Evolutionary conservation across 2,888 invertebrate genomes (phyloP), one percentile per base, ranked within the genome.

Genomic region (Coremacera marginata): DNA sequence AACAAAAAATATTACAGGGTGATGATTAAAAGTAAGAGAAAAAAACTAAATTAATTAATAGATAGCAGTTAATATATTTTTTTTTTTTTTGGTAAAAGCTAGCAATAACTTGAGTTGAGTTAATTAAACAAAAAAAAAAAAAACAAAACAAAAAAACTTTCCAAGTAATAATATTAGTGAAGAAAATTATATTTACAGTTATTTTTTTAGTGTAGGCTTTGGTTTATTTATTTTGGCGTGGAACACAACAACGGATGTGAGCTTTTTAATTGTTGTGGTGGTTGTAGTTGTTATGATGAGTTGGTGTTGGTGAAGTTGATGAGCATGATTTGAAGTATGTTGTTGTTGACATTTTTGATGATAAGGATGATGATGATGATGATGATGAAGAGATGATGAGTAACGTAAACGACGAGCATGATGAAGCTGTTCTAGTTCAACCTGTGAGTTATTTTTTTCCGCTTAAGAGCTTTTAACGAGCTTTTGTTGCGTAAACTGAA

Each of bases 141-240:
- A 75, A 57, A 67, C 37, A 22, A 68, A 68, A 27, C 31, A 68
- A 51, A 52, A 16, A 25, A 70, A 55, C 19, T 31, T 52, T n/a
- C 49, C 49, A 14, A 60, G 25, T 37, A 37, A 71, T 60, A 71
- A 71, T 60, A 71, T 57, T 71, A 71, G 44, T 71, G 19, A 77
- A 63, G 49, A 52, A 77, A 73, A 79, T 80, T 70, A 88, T 87
- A 87, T 87, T 87, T 87, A 87, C 87, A 87, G 86, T 87, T 87
- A 82, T 78, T 77, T 77, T 78, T 77, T 78, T 78, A 85, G 84
- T 85, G 82, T 86, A 83, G 25, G 79, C 74, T 79, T 79, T 79
- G 81, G 81, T 81, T 79, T 78, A 57, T 37, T 79, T 74, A 62
- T 49, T 63, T 34, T 63, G 63, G 37, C 62, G 44, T 72, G 51